phyloP scores from a whole-genome alignment of 30 jellyfish, hydroid and myxozoan species.

The Hydractinia symbiolongicarpus region DNA sequence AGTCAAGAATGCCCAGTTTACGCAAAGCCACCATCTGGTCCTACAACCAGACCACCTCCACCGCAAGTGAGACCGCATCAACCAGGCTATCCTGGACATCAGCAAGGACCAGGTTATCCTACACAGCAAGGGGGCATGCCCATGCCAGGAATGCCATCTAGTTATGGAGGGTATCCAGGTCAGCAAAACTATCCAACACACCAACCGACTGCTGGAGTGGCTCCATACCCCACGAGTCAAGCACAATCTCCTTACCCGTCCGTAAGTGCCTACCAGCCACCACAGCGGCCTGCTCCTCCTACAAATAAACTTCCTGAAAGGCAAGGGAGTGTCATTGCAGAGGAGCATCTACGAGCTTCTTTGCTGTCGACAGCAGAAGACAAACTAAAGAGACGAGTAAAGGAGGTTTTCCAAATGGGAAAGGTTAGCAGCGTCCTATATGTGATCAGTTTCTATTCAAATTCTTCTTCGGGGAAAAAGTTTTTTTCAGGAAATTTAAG shows the following conservation, averaged over 20 bases:
- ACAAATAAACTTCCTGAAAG: constrained; percentile 25
- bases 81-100: constrained; percentile 24
- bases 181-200: constrained; percentile 53
- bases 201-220: not conserved
- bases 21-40: constrained; percentile 32
- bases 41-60: constrained; percentile 45
- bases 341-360: constrained; percentile 56
- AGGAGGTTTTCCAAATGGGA: constrained; percentile 73
- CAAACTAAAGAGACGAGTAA: constrained; percentile 71
- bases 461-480: not conserved
- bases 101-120: constrained; percentile 47
- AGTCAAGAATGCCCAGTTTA: constrained; percentile 86
- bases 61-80: constrained; percentile 51
- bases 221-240: constrained; percentile 43
- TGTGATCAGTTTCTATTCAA: not conserved
- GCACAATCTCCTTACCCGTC: constrained; percentile 42
- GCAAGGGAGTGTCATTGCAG: constrained; percentile 61
- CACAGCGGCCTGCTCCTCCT: constrained; percentile 7
- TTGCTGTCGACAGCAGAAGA: constrained; percentile 88
- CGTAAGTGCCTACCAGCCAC: constrained; percentile 1
- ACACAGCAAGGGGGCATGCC: constrained; percentile 76
- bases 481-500: not conserved
- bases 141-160: constrained; percentile 23
- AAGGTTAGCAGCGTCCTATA: constrained; percentile 40
- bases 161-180: constrained; percentile 1